Evolutionary conservation across 2,888 invertebrate species (phyloP).

Genomic region (Perdita meconis): DNA sequence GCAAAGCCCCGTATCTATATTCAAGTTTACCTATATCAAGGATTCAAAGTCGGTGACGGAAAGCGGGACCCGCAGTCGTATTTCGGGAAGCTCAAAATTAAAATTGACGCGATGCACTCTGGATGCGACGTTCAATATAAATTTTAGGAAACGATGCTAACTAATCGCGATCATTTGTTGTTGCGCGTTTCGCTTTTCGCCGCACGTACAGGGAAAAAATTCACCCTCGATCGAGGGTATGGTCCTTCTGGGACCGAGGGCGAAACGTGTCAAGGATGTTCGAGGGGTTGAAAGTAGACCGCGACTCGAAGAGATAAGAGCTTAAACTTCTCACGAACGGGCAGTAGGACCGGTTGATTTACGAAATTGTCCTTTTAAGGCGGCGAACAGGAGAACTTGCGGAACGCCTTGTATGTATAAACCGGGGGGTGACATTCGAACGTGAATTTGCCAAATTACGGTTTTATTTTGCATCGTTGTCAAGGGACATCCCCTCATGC

Average conservation of each 20-base stretch:
- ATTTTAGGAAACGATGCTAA: neutral
- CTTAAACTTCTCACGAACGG: constrained; percentile 42
- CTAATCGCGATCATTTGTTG: neutral
- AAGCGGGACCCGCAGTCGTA: too few relatives aligned
- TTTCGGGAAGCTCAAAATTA: too few relatives aligned
- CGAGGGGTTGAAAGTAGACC: constrained; percentile 50
- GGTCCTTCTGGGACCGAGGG: constrained; percentile 39
- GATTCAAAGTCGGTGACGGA: too few relatives aligned
- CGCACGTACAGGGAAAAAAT: constrained; percentile 51
- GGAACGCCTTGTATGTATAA: constrained; percentile 37
- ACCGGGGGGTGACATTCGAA: neutral
- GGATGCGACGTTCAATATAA: too few relatives aligned
- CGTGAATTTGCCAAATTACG: constrained; percentile 20
- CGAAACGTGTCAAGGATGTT: constrained; percentile 23
- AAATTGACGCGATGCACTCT: too few relatives aligned
- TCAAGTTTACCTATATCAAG: neutral
- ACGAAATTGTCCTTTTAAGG: constrained; percentile 53
- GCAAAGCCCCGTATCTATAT: neutral
- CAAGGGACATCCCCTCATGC: constrained; percentile 31
- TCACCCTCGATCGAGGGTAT: constrained; percentile 45
- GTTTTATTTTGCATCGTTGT: constrained; percentile 25
- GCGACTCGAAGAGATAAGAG: constrained; percentile 50
- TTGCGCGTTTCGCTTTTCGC: constrained; percentile 57
- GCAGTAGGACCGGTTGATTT: constrained; percentile 42
- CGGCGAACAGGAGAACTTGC: constrained; percentile 9